These are phyloP conservation scores for Pseudotriccus pelzelni DNA, from an alignment of 2,797 vertebrate species.

Conservation along the genomic window DNA sequence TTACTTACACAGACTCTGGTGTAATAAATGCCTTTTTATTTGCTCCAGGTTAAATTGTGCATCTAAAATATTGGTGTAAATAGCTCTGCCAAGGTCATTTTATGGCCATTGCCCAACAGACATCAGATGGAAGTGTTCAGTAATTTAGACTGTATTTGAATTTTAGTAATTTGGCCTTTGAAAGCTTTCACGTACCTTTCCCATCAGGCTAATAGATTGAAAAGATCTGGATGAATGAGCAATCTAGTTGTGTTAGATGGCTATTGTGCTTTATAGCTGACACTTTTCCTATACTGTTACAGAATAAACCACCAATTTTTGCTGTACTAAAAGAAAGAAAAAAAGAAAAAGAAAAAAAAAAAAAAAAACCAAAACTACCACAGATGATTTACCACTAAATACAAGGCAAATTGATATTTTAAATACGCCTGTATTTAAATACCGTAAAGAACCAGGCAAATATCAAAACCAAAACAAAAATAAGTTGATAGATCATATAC, in stretches of 20 bases:
- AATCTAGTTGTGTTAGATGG: not conserved
- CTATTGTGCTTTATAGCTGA: not conserved
- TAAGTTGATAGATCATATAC: not conserved
- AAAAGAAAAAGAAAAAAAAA: fast-evolving
- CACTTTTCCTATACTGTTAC: not conserved
- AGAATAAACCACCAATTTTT: not conserved
- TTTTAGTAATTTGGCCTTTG: conserved; percentile 37
- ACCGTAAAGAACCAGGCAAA: not conserved
- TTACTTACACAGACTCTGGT: not conserved
- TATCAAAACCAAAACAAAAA: not conserved
- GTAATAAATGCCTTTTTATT: conserved; percentile 55
- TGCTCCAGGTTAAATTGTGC: conserved; percentile 27
- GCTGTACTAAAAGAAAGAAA: not conserved
- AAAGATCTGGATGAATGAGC: conserved; percentile 21
- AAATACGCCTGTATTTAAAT: not conserved
- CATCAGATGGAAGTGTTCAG: not conserved
- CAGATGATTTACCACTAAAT: not conserved
- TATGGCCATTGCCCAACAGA: not conserved
- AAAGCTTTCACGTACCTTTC: conserved; percentile 32
- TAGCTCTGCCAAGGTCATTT: conserved; percentile 57
- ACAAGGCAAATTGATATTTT: not conserved
- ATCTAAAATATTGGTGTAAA: conserved; percentile 45
- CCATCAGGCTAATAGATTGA: conserved; percentile 22
- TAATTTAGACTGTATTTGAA: conserved; percentile 39
- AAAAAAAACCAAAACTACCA: not conserved